A percentile compares a stretch with the other conserved stretches of the same genome.
These are phyloP conservation scores for Anableps anableps DNA, from an alignment of 2,797 vertebrate genomes.

Conservation along the genomic window DNA sequence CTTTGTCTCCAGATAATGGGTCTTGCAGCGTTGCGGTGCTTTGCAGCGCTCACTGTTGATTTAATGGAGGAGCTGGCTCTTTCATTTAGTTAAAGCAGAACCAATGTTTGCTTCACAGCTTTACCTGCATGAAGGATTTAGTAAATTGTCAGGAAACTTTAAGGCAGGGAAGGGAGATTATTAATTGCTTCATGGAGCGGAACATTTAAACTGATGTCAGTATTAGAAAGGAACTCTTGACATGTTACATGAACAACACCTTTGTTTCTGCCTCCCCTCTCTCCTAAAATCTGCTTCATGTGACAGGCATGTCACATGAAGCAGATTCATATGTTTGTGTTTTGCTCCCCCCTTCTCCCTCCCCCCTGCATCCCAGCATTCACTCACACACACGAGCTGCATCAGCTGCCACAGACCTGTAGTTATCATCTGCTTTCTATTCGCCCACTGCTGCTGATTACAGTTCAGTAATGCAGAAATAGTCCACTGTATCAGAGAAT, in stretches of 20 bases:
- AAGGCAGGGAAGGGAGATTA: not conserved
- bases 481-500: slow-evolving; percentile 34
- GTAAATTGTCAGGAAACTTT: slow-evolving; percentile 18
- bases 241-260: slow-evolving; percentile 12
- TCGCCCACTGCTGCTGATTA: slow-evolving; percentile 65
- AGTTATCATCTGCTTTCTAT: slow-evolving; percentile 60
- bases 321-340: slow-evolving; percentile 60
- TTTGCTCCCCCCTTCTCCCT: slow-evolving; percentile 23
- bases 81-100: slow-evolving; percentile 18
- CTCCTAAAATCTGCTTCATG: slow-evolving; percentile 38
- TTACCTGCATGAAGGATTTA: slow-evolving; percentile 60
- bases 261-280: slow-evolving; percentile 26
- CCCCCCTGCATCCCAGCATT: slow-evolving; percentile 32
- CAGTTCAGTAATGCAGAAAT: slow-evolving; percentile 56
- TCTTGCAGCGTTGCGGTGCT: slow-evolving; percentile 15
- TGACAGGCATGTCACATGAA: slow-evolving; percentile 55
- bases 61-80: slow-evolving; percentile 39
- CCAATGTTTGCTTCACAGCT: slow-evolving; percentile 44
- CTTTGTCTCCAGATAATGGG: slow-evolving; percentile 35
- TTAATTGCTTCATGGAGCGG: slow-evolving; percentile 4
- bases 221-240: not conserved
- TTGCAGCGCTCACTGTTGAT: slow-evolving; percentile 16
- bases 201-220: not conserved
- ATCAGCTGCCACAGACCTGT: slow-evolving; percentile 75
- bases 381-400: slow-evolving; percentile 51